Percentiles rank a stretch among this genome's conserved stretches.
These are phyloP conservation scores for Pangasius mekongensis DNA, from an alignment of 2,797 vertebrate species.

Conservation along the genomic window DNA sequence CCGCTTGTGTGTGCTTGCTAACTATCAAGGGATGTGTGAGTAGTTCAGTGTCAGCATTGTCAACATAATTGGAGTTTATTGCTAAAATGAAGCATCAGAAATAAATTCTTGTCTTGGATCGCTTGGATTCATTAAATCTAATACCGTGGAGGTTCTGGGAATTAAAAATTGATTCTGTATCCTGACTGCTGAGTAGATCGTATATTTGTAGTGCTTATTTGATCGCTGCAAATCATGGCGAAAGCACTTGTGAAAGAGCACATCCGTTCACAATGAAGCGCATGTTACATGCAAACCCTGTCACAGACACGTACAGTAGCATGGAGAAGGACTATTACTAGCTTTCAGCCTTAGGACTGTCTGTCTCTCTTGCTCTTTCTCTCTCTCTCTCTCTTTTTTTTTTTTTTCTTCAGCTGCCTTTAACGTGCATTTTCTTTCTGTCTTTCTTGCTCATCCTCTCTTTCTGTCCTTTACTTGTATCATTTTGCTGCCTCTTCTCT, in stretches of 20 bases:
- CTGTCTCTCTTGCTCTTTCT: background rate
- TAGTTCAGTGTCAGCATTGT: constrained; percentile 67
- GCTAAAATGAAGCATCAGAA: constrained; percentile 64
- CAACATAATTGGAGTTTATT: constrained; percentile 73
- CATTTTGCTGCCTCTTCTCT: background rate
- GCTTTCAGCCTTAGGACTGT: background rate
- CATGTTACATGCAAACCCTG: background rate
- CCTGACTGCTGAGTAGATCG: constrained; percentile 27
- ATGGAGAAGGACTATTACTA: background rate
- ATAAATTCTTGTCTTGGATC: constrained; percentile 58
- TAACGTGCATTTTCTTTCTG: background rate
- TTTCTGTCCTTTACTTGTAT: background rate
- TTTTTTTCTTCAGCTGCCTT: background rate
- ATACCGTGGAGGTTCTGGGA: constrained; percentile 59
- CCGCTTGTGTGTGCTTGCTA: constrained; percentile 70
- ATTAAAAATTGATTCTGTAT: constrained; percentile 45
- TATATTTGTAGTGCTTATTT: constrained; percentile 33
- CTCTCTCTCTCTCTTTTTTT: background rate
- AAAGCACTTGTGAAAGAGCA: background rate
- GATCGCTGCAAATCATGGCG: constrained; percentile 36
- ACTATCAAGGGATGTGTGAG: constrained; percentile 65
- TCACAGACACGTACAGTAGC: background rate
- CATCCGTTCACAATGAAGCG: background rate
- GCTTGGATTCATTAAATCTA: constrained; percentile 69
- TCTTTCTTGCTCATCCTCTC: constrained; percentile 8